Conservation (phyloP, 2,797 vertebrate genomes). For the Coccyzus lansbergi region DNA sequence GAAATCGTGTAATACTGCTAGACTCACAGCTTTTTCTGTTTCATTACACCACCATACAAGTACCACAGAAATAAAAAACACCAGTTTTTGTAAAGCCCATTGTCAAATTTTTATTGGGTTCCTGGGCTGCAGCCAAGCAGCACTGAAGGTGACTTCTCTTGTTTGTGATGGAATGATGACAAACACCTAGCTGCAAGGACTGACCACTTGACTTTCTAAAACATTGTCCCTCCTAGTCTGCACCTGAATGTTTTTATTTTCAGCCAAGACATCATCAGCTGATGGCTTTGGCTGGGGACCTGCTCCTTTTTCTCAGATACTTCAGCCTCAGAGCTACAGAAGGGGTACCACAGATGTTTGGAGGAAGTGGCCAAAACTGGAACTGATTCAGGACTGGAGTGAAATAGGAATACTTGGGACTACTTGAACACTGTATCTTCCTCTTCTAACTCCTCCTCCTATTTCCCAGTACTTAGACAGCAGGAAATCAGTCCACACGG, state of each 20-base stretch:
- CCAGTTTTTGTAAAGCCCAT: not conserved
- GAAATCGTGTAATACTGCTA: not conserved
- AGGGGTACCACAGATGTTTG: not conserved
- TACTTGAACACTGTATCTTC: not conserved
- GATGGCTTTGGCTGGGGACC: accelerated
- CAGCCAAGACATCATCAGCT: not conserved
- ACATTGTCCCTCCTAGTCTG: not conserved
- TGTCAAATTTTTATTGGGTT: not conserved
- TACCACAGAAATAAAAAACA: not conserved
- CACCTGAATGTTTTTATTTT: not conserved
- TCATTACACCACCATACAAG: not conserved
- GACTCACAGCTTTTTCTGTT: not conserved
- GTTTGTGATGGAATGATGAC: not conserved
- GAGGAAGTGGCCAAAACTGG: not conserved
- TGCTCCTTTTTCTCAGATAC: not conserved
- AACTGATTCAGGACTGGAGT: not conserved
- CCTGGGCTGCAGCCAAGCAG: not conserved
- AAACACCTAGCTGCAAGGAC: not conserved
- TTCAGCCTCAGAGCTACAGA: accelerated
- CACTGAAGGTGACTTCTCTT: not conserved
- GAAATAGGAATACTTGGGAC: not conserved
- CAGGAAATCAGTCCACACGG: not conserved
- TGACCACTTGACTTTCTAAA: not conserved
- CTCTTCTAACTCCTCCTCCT: not conserved
- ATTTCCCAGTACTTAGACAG: not conserved